Percentiles rank a stretch among this genome's conserved stretches.
These are phyloP conservation scores for Bombus difficillimus DNA, from an alignment of 1,140 invertebrate species.

Conservation along the genomic window DNA sequence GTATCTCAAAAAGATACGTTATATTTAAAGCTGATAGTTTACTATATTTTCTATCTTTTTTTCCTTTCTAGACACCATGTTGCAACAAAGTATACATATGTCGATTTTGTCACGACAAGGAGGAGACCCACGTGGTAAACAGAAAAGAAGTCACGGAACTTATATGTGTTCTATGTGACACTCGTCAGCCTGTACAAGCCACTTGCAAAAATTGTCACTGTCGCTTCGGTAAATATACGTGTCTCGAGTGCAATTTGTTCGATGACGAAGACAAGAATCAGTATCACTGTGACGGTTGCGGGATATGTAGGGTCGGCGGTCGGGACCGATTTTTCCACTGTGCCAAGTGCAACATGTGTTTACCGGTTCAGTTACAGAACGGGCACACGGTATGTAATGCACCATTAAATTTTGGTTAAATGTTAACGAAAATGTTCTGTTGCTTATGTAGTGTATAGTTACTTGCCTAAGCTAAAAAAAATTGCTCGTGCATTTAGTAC, in stretches of 20 bases:
- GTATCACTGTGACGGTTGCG: conserved; percentile 94
- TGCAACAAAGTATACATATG: conserved; percentile 94
- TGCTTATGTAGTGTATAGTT: background rate
- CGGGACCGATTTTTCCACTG: conserved; percentile 94
- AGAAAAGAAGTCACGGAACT: conserved; percentile 91
- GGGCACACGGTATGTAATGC: conserved; percentile 88
- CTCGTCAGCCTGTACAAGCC: conserved; percentile 90
- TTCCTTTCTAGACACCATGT: conserved; percentile 89
- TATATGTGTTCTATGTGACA: conserved; percentile 91
- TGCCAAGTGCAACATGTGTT: conserved; percentile 93
- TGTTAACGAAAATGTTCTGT: background rate
- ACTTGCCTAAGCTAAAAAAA: background rate
- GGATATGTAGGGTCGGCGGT: conserved; percentile 93
- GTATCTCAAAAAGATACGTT: no score
- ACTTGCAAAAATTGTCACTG: conserved; percentile 89
- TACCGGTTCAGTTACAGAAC: conserved; percentile 90
- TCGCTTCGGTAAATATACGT: conserved; percentile 93
- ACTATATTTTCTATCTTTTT: conserved; percentile 1
- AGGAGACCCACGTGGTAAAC: conserved; percentile 91
- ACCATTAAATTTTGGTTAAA: background rate
- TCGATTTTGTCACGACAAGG: conserved; percentile 94
- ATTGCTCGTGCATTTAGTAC: conserved; percentile 2
- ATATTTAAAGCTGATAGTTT: no score
- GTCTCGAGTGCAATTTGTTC: conserved; percentile 93
- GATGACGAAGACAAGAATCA: conserved; percentile 94